Evolutionary conservation across 2,888 invertebrate genomes (phyloP), one percentile per base, ranked within the genome.

Genomic region (Lasioglossum pauxillum): DNA sequence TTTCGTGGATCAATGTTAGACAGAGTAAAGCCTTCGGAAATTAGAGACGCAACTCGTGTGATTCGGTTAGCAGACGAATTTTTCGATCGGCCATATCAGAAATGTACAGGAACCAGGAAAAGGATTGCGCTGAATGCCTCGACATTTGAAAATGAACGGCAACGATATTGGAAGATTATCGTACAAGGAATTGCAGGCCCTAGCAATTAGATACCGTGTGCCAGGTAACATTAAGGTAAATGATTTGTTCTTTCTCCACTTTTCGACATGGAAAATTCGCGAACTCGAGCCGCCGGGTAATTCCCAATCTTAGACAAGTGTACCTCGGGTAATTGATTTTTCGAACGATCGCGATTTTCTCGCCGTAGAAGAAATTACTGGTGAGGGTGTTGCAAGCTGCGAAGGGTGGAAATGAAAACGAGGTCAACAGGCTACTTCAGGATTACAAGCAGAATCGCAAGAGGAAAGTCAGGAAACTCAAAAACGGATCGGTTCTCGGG

Each of bases 201-300:
- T 94, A 67, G 95, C 95, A 75, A 86, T 93, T 38, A 89, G 90
- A 80, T 93, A 94, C 69, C 92, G 91, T n/a, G 92, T 95, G 19
- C 94, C 95, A 71, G 94, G 94, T 69, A 95, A 95, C 89, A 94
- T 95, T 67, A 95, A 94, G 94, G 95, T 95, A 93, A 89, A 41
- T 73, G 14, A 75, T 53, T 41, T 7, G n/a, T 69, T 14, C 35
- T 57, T 57, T 79, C 57, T 67, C 35, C 14, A n/a, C 35, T 2
- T 31, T 23, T 14, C 38, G 35, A 19, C 41, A 49, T 57, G 35
- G 27, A 5, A 76, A 64, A 69, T 71, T 35, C 4, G 27, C 8
- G 12, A 38, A 57, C 19, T n/a, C 23, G 35, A 46, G 73, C 12
- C 19, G 44, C 1, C 41, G 31, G n/a, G 23, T 5, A 57, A 73